Percentiles rank a stretch among this genome's conserved stretches.
These are phyloP conservation scores for Myzus persicae DNA, from an alignment of 1,140 invertebrate species.

Conservation along the genomic window DNA sequence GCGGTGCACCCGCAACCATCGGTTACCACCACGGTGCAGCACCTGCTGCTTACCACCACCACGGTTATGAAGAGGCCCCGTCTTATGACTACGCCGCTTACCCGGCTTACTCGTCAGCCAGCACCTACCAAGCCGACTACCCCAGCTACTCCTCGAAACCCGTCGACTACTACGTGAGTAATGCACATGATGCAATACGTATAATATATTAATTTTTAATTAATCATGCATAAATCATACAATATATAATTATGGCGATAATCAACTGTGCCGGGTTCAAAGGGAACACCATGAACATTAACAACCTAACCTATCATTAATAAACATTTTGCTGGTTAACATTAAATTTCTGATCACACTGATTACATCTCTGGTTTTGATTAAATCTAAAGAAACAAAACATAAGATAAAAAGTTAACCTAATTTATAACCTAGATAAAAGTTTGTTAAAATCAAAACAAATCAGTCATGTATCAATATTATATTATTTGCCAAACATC, in stretches of 20 bases:
- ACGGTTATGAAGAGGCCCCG: background rate
- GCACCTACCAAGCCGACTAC: slow-evolving; percentile 56
- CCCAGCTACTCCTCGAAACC: slow-evolving; percentile 51
- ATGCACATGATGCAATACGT: background rate
- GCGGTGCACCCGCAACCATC: background rate
- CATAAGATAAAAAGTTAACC: background rate
- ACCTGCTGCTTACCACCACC: background rate
- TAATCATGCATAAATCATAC: background rate
- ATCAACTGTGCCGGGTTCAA: background rate
- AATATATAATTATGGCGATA: background rate
- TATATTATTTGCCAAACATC: background rate
- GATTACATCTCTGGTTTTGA: background rate
- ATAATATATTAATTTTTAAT: slow-evolving; percentile 11
- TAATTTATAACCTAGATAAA: too few relatives aligned
- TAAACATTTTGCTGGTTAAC: background rate
- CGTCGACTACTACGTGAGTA: slow-evolving; percentile 59
- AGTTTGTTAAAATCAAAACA: background rate
- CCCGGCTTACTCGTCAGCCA: slow-evolving; percentile 60
- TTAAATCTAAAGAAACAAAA: background rate
- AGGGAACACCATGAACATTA: background rate
- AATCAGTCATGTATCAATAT: background rate
- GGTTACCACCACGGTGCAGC: slow-evolving; percentile 5
- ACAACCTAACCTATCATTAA: background rate
- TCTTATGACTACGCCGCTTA: slow-evolving; percentile 47
- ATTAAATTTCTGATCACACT: background rate